These are phyloP conservation scores for Lagopus muta DNA, from an alignment of 2,113 vertebrate species.

Conservation along the genomic window DNA sequence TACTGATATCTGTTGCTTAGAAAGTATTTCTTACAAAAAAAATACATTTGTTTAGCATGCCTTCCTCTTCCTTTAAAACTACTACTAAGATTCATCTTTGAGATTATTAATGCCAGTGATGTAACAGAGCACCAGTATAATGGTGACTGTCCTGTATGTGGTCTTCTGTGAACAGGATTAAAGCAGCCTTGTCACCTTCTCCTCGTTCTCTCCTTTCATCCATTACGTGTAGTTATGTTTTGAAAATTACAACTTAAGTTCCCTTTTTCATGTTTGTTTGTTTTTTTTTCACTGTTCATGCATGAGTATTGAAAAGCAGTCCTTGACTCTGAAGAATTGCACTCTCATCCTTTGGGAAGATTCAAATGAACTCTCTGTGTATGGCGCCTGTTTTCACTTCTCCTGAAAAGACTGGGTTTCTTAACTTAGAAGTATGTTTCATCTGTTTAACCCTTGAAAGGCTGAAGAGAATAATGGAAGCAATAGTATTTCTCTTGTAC, in stretches of 20 bases:
- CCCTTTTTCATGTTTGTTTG: background rate
- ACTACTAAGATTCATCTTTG: background rate
- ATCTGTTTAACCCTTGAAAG: background rate
- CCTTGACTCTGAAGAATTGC: background rate
- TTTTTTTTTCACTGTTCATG: background rate
- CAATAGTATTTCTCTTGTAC: background rate
- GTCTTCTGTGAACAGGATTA: background rate
- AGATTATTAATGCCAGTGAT: background rate
- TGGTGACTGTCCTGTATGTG: background rate
- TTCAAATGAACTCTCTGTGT: background rate
- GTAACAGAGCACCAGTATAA: background rate
- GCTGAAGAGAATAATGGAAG: background rate
- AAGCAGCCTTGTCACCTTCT: background rate
- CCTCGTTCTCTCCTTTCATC: background rate
- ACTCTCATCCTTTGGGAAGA: background rate
- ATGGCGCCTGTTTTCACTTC: background rate
- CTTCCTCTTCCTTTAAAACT: background rate
- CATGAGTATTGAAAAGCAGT: background rate
- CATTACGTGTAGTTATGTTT: background rate
- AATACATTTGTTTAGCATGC: background rate
- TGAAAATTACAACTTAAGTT: background rate
- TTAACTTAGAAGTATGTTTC: background rate
- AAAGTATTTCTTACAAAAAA: background rate
- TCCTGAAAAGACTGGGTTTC: background rate
- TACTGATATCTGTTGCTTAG: background rate